phyloP scores from a whole-genome alignment of 2,113 vertebrate species.

The Ondatra zibethicus region DNA sequence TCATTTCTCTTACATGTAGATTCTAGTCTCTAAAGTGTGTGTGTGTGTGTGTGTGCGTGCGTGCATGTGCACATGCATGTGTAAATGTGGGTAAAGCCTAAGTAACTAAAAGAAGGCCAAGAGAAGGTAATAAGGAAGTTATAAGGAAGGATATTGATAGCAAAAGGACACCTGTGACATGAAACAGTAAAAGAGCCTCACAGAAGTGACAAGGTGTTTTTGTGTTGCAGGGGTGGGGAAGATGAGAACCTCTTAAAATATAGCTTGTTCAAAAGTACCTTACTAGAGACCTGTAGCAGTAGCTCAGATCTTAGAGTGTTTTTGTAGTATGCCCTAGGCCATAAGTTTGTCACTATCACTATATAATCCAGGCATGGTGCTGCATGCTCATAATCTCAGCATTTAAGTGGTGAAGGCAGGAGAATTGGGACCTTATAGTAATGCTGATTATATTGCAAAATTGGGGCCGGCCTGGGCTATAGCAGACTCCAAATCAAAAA shows the following conservation, averaged over 20 bases:
- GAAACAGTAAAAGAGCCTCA: background rate
- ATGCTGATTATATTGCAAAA: too few species aligned
- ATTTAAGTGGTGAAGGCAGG: too few species aligned
- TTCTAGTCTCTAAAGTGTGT: background rate
- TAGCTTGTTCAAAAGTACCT: background rate
- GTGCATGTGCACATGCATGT: background rate
- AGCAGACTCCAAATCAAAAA: too few species aligned
- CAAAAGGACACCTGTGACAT: background rate
- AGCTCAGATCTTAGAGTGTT: background rate
- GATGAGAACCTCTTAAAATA: background rate
- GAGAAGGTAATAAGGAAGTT: background rate
- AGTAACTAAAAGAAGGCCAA: background rate
- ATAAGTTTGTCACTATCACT: background rate
- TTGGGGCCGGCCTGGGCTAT: too few species aligned
- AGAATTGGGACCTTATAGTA: too few species aligned
- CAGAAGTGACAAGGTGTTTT: background rate
- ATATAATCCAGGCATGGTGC: too few species aligned
- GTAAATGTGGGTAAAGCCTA: background rate
- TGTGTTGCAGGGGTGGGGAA: background rate
- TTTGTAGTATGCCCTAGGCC: background rate
- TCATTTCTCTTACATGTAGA: background rate
- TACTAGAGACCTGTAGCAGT: background rate
- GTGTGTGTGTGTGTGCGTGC: background rate
- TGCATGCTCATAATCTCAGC: too few species aligned
- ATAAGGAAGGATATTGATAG: background rate